Conservation (phyloP, 2,113 vertebrate species). For the Laticauda colubrina region DNA sequence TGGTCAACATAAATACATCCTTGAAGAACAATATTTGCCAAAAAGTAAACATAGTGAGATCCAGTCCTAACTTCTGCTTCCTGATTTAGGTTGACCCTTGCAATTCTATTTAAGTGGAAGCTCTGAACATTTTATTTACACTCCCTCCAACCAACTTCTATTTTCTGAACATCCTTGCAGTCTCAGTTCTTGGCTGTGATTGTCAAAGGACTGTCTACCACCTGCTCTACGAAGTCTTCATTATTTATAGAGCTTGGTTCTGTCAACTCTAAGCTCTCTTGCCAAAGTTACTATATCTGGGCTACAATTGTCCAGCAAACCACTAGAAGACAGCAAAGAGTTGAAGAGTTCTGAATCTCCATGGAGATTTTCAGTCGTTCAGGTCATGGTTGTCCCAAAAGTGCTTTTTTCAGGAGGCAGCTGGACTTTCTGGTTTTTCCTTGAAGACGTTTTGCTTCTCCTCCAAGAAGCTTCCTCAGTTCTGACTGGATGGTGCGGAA, state of each 20-base stretch:
- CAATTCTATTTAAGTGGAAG: not conserved
- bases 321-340: not conserved
- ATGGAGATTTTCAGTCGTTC: too few relatives aligned
- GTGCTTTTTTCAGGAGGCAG: too few relatives aligned
- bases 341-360: not conserved
- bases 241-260: slow-evolving; percentile 1
- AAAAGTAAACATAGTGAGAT: not conserved
- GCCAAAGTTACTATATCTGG: not conserved
- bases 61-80: not conserved
- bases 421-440: too few relatives aligned
- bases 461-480: too few relatives aligned
- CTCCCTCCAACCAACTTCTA: not conserved
- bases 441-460: too few relatives aligned
- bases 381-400: too few relatives aligned
- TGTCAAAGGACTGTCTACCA: not conserved
- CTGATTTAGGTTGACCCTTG: not conserved
- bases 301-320: not conserved
- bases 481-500: too few relatives aligned
- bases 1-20: not conserved
- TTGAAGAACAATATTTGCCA: not conserved
- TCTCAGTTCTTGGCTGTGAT: not conserved
- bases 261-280: not conserved
- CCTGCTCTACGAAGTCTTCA: not conserved
- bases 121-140: not conserved
- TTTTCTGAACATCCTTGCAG: slow-evolving; percentile 20